Percentiles rank a stretch among this genome's conserved stretches.
phyloP scores from a whole-genome alignment of 2,113 vertebrate genomes.

The Circaetus gallicus region DNA sequence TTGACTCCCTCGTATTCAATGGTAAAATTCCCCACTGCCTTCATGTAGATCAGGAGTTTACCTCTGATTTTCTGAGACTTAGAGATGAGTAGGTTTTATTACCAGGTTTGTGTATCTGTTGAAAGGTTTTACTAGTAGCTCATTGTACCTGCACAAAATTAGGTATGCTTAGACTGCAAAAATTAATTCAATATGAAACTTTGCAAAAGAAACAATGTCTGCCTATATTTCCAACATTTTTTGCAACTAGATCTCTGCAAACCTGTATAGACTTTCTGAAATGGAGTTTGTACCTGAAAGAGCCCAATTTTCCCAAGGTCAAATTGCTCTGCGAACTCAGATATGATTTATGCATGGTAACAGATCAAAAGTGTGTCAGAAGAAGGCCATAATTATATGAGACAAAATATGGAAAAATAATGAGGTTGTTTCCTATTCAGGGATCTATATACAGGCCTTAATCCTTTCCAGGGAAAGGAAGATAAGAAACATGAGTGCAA shows the following conservation, averaged over 20 bases:
- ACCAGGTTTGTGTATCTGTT: neutral
- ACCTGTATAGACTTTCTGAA: neutral
- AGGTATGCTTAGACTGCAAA: neutral
- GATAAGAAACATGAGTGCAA: neutral
- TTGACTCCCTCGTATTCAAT: neutral
- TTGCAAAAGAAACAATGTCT: neutral
- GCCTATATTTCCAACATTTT: neutral
- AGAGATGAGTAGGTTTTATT: neutral
- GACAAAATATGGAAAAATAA: constrained; percentile 42
- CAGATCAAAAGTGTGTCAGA: constrained; percentile 44
- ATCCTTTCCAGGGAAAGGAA: neutral
- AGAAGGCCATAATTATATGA: constrained; percentile 18
- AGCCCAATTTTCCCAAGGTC: constrained; percentile 38
- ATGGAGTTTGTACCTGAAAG: neutral
- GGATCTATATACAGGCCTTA: neutral
- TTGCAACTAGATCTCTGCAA: neutral
- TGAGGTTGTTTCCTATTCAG: neutral
- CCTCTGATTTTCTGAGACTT: neutral
- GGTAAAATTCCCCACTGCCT: neutral
- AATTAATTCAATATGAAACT: neutral
- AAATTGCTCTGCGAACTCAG: constrained; percentile 4
- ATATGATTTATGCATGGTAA: constrained; percentile 42
- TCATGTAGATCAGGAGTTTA: neutral
- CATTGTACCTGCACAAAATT: neutral
- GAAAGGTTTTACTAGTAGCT: neutral